phyloP scores from a whole-genome alignment of 2,113 vertebrate species.

The Phasianus colchicus region DNA sequence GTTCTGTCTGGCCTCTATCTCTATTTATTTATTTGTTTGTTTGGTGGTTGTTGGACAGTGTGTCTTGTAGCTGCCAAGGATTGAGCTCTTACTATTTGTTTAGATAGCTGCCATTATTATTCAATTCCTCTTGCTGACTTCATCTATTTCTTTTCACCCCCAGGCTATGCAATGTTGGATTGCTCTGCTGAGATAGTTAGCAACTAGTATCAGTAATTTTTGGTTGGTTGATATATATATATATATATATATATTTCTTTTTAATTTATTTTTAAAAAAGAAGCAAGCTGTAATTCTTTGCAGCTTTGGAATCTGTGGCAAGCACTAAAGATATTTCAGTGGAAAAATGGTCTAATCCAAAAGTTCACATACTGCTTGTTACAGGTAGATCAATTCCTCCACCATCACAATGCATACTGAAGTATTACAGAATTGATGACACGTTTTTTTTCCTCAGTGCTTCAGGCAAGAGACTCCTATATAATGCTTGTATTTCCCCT shows the following conservation, averaged over 20 bases:
- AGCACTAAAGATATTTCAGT: neutral
- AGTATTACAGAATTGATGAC: neutral
- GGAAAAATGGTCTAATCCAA: neutral
- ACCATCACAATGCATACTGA: neutral
- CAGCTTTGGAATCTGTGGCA: slow-evolving; percentile 26
- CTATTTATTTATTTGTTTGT: neutral
- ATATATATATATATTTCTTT: too few relatives aligned
- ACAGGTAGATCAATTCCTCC: neutral
- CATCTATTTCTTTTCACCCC: slow-evolving; percentile 37
- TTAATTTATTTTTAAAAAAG: neutral
- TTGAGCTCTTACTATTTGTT: slow-evolving; percentile 29
- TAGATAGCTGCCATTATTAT: slow-evolving; percentile 41
- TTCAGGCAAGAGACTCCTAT: neutral
- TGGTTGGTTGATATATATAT: too few relatives aligned
- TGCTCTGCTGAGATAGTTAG: slow-evolving; percentile 7
- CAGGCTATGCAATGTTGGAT: slow-evolving; percentile 37
- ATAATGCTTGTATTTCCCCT: neutral
- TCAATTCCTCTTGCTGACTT: slow-evolving; percentile 73
- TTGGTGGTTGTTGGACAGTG: neutral
- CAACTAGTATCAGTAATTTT: neutral
- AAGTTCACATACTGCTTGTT: neutral
- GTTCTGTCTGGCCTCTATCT: slow-evolving; percentile 7
- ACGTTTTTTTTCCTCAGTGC: neutral
- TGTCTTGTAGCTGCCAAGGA: slow-evolving; percentile 37
- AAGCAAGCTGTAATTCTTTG: neutral